These are phyloP conservation scores for Spilarctia lutea DNA, from an alignment of 2,888 invertebrate genomes.

Conservation along the genomic window DNA sequence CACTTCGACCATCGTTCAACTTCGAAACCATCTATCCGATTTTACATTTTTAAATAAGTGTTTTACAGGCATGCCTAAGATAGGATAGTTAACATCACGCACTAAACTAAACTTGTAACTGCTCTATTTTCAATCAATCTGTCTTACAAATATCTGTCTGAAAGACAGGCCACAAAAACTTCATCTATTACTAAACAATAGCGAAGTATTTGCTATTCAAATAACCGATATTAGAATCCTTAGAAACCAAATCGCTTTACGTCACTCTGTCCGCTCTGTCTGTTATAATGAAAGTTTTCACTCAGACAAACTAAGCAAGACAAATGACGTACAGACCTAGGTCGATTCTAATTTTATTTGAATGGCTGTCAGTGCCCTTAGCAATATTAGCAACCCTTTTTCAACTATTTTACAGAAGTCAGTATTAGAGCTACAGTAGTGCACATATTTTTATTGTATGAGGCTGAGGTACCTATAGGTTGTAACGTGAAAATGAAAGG, in stretches of 20 bases:
- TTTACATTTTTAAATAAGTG: no score
- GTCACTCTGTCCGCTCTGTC: constrained; percentile 21
- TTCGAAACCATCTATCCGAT: no score
- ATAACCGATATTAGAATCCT: constrained; percentile 18
- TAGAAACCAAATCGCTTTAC: constrained; percentile 20
- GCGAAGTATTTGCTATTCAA: constrained; percentile 6
- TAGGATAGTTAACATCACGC: no score
- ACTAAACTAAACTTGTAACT: no score
- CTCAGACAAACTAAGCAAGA: constrained; percentile 56
- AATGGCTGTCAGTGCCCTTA: constrained; percentile 36
- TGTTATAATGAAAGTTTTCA: constrained; percentile 41
- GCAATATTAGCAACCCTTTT: constrained; percentile 14
- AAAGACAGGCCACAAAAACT: background rate
- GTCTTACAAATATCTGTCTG: background rate
- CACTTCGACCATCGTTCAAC: no score
- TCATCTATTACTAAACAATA: background rate
- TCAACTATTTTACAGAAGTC: constrained; percentile 8
- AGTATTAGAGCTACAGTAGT: background rate
- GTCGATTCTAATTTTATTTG: constrained; percentile 49
- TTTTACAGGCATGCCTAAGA: no score
- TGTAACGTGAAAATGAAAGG: background rate
- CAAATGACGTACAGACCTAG: constrained; percentile 54
- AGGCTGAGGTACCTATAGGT: background rate
- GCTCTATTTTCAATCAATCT: no score
- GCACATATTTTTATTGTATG: background rate